Conservation (phyloP, 2,888 invertebrate genomes). For the Ectemnius continuus region DNA sequence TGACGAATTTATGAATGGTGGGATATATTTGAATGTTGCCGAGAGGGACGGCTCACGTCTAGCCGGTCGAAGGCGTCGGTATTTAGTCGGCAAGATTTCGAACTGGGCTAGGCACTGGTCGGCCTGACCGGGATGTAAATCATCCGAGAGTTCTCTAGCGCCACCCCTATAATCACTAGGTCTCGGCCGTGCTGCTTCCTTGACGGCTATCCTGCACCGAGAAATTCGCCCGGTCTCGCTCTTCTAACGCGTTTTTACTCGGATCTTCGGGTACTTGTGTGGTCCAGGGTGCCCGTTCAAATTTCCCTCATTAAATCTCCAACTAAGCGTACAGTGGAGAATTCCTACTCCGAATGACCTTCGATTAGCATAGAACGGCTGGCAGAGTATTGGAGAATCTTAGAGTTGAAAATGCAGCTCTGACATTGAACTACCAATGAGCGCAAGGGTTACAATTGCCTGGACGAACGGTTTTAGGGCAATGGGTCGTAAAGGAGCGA, state of each 20-base stretch:
- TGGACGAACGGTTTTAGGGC: constrained; percentile 51
- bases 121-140: constrained; percentile 72
- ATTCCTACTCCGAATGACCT: too few species aligned
- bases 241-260: constrained; percentile 26
- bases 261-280: constrained; percentile 28
- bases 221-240: constrained; percentile 48
- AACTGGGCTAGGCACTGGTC: constrained; percentile 66
- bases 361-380: too few species aligned
- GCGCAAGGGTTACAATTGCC: background rate
- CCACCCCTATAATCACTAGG: constrained; percentile 77
- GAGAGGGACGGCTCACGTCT: constrained; percentile 75
- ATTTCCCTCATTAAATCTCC: too few species aligned
- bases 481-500: constrained; percentile 65
- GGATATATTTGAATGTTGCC: constrained; percentile 77
- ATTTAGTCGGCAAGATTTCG: constrained; percentile 72
- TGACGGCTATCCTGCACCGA: constrained; percentile 39
- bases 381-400: too few species aligned
- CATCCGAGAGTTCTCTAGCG: constrained; percentile 73
- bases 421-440: background rate
- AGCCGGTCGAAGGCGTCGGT: constrained; percentile 62
- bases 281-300: constrained; percentile 17
- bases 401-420: too few species aligned
- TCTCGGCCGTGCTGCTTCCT: constrained; percentile 58
- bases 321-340: too few species aligned
- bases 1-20: constrained; percentile 77